Conservation (phyloP, 1,140 invertebrate species). For the Atta cephalotes region DNA sequence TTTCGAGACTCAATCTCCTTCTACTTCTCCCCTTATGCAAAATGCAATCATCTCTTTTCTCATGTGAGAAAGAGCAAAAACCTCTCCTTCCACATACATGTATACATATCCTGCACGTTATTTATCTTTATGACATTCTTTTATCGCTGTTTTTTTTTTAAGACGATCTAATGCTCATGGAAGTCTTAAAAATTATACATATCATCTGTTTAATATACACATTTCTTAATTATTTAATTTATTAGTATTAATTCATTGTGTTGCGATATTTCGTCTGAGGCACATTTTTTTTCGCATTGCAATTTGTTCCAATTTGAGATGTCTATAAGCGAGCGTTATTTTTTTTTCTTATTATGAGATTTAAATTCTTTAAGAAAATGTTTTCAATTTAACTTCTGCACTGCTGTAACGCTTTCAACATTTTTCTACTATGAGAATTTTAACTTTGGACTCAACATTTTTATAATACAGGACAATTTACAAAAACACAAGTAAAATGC, state of each 20-base stretch:
- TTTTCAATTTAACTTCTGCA: no score
- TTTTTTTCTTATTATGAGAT: no score
- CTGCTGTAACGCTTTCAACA: no score
- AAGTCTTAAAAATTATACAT: neutral
- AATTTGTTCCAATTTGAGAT: no score
- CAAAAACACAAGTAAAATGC: no score
- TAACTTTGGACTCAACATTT: no score
- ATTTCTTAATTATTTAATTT: neutral
- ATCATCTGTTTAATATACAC: neutral
- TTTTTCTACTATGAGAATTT: no score
- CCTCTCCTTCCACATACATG: neutral
- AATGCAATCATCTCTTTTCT: neutral
- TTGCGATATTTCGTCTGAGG: no score
- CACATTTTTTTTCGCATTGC: no score
- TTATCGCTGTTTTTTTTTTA: neutral
- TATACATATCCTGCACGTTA: neutral
- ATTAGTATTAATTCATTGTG: neutral
- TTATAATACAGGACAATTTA: no score
- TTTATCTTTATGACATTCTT: slow-evolving; percentile 43
- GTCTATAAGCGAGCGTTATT: no score
- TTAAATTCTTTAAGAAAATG: no score
- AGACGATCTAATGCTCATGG: neutral
- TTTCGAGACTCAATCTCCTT: neutral
- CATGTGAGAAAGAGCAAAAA: slow-evolving; percentile 1
- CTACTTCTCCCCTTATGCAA: neutral